A percentile compares a stretch with the other conserved stretches of the same genome.
Conservation (phyloP, 2,113 vertebrate species). For the Percina caprodes region DNA sequence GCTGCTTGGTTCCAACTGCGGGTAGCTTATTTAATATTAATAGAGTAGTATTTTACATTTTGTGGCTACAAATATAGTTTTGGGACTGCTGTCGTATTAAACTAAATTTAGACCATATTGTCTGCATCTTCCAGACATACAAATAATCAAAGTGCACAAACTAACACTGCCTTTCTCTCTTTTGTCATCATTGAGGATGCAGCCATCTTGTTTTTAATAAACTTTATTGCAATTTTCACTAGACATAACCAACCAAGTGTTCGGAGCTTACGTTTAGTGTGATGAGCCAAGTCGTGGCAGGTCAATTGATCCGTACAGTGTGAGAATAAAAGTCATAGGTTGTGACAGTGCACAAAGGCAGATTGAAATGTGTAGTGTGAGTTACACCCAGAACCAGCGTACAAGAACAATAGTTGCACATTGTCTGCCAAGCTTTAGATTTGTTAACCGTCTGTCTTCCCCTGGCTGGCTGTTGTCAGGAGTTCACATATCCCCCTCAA, state of each 20-base stretch:
- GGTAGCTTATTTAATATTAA: neutral
- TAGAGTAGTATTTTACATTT: neutral
- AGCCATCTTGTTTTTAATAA: constrained; percentile 31
- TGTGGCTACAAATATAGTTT: neutral
- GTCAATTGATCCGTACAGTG: neutral
- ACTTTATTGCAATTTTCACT: neutral
- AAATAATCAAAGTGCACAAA: neutral
- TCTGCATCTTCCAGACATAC: neutral
- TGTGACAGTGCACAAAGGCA: neutral
- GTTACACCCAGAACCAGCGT: neutral
- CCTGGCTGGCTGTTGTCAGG: constrained; percentile 13
- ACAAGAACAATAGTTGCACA: neutral
- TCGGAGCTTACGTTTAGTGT: neutral
- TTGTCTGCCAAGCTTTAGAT: neutral
- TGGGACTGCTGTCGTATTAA: neutral
- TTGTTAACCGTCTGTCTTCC: constrained; percentile 14
- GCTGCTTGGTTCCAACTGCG: neutral
- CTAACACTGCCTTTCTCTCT: neutral
- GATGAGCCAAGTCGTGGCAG: neutral
- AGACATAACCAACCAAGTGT: neutral
- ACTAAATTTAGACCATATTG: neutral
- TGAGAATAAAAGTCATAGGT: neutral
- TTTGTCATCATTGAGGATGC: constrained; percentile 9
- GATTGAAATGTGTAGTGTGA: neutral
- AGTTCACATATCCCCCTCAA: constrained; percentile 21